Conservation (phyloP, 2,113 vertebrate species). For the Campylomormyrus tamandua region DNA sequence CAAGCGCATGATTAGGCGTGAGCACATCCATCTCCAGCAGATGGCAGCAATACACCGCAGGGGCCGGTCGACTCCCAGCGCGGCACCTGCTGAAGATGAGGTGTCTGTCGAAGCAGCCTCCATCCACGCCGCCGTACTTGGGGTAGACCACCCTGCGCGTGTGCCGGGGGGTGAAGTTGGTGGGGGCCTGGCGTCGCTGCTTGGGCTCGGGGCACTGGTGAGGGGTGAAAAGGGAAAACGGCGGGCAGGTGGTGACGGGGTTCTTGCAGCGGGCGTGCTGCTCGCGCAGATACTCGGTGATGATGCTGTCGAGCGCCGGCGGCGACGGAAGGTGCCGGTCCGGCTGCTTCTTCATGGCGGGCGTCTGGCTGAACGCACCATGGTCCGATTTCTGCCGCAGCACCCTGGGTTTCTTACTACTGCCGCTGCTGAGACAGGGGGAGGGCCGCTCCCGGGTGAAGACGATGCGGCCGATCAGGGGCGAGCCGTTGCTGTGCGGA, state of each 20-base stretch:
- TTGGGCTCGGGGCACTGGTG: constrained; percentile 98
- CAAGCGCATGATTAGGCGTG: neutral
- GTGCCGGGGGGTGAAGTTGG: constrained; percentile 91
- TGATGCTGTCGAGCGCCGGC: constrained; percentile 92
- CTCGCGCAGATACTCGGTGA: constrained; percentile 95
- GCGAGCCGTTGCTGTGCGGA: constrained; percentile 69
- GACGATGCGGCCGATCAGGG: constrained; percentile 87
- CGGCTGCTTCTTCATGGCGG: constrained; percentile 95
- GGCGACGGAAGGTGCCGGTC: constrained; percentile 94
- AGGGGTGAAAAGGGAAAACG: constrained; percentile 95
- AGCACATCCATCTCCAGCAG: neutral
- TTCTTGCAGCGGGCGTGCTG: constrained; percentile 98
- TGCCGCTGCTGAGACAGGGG: constrained; percentile 63
- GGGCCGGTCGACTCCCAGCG: neutral
- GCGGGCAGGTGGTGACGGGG: constrained; percentile 94
- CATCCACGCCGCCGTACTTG: constrained; percentile 95
- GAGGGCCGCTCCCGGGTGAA: constrained; percentile 88
- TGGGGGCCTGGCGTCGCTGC: constrained; percentile 92
- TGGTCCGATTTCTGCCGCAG: constrained; percentile 96
- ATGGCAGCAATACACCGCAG: neutral
- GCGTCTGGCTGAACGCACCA: constrained; percentile 93
- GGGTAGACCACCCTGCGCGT: constrained; percentile 87
- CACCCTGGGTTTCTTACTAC: constrained; percentile 80
- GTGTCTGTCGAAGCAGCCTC: constrained; percentile 95
- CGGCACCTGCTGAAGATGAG: constrained; percentile 95